Evolutionary conservation across 2,113 vertebrate species (phyloP).

Genomic region (Hydrolagus affinis): DNA sequence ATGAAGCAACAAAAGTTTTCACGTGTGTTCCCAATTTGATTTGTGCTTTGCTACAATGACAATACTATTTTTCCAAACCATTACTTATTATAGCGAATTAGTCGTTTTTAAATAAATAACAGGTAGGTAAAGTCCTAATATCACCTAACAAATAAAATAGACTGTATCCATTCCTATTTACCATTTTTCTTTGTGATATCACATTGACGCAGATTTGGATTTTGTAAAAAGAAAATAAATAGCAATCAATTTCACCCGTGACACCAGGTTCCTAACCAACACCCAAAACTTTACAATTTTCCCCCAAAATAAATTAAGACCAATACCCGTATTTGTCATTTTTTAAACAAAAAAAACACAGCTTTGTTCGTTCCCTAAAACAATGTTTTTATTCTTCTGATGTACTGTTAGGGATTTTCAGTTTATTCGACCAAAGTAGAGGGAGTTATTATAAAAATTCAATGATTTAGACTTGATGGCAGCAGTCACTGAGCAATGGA

Average conservation of each 20-base stretch:
- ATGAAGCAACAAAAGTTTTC: neutral
- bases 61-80: neutral
- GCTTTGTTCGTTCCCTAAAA: too few relatives aligned
- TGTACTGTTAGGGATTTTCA: neutral
- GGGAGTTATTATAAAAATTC: neutral
- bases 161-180: neutral
- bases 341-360: neutral
- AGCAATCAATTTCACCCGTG: neutral
- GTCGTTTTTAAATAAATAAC: too few relatives aligned
- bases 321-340: neutral
- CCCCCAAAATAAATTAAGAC: constrained; percentile 23
- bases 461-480: constrained; percentile 5
- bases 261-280: neutral
- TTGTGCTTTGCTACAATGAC: neutral
- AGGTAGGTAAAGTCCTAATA: too few relatives aligned
- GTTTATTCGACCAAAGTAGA: neutral
- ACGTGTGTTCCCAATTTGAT: neutral
- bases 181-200: neutral
- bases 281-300: neutral
- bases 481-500: constrained; percentile 40
- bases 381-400: neutral
- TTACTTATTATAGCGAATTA: neutral
- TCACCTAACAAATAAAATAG: too few relatives aligned
- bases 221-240: too few relatives aligned
- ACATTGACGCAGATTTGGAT: neutral